These are phyloP conservation scores for Oryzias javanicus DNA, from an alignment of 2,113 vertebrate genomes.

Conservation along the genomic window DNA sequence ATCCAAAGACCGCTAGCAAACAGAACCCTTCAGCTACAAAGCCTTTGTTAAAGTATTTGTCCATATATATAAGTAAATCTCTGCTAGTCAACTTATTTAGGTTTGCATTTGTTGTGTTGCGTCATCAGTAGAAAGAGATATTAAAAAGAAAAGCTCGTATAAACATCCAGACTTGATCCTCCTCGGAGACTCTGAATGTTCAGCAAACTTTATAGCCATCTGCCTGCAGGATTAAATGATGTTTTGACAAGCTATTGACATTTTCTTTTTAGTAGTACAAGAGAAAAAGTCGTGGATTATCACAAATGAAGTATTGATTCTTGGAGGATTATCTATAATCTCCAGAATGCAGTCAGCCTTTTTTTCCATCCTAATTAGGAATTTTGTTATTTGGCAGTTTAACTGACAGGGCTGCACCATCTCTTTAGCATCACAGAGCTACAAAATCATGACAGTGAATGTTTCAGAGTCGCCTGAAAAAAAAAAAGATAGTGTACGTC, in stretches of 20 bases:
- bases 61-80: neutral
- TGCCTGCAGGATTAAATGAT: constrained; percentile 5
- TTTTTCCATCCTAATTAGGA: neutral
- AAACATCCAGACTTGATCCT: constrained; percentile 2
- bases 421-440: too few relatives aligned
- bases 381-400: neutral
- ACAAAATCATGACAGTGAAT: too few relatives aligned
- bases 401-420: neutral
- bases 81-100: neutral
- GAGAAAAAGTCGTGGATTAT: constrained; percentile 3
- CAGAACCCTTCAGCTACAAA: too few relatives aligned
- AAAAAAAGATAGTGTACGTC: too few relatives aligned
- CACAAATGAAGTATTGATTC: constrained; percentile 14
- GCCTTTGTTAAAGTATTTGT: neutral
- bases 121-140: neutral
- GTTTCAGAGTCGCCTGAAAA: too few relatives aligned
- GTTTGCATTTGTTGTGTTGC: neutral
- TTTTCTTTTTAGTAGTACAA: neutral
- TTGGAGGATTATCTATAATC: neutral
- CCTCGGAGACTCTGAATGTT: neutral
- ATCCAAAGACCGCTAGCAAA: neutral
- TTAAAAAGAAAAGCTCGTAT: neutral
- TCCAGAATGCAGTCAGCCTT: neutral
- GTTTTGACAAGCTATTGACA: constrained; percentile 7
- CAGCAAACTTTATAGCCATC: neutral